Conservation (phyloP, 2,888 invertebrate species). For the Biston betularia region DNA sequence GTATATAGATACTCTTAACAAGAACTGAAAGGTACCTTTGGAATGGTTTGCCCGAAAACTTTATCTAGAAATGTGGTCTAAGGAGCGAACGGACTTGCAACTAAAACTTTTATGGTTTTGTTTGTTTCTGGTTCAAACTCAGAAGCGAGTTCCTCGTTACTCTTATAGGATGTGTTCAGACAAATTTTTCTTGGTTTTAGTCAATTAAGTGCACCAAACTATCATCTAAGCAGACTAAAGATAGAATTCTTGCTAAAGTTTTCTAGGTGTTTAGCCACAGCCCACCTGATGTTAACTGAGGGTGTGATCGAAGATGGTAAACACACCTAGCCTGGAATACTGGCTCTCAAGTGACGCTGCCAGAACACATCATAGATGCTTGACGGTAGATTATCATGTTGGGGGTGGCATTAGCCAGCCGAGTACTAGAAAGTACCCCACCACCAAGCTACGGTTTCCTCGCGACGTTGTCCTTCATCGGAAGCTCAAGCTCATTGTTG, state of each 20-base stretch:
- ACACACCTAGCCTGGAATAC: too few species aligned
- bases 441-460: too few species aligned
- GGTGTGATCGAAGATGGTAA: too few species aligned
- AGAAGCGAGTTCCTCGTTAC: neutral
- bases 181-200: neutral
- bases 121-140: conserved; percentile 6
- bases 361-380: too few species aligned
- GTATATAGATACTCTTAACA: conserved; percentile 2
- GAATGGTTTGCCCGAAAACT: conserved; percentile 9
- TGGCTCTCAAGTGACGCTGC: too few species aligned
- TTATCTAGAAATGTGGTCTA: conserved; percentile 9
- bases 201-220: neutral
- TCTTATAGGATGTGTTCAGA: conserved; percentile 4
- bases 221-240: neutral
- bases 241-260: neutral
- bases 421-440: too few species aligned
- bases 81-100: neutral
- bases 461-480: too few species aligned
- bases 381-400: too few species aligned
- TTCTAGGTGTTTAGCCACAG: too few species aligned
- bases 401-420: too few species aligned
- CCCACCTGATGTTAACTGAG: too few species aligned
- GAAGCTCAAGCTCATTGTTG: too few species aligned
- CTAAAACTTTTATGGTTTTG: conserved; percentile 20
- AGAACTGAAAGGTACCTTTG: neutral